Percentiles rank a stretch among this genome's conserved stretches.
Conservation (phyloP, 2,888 invertebrate species). For the Platycnemis pennipes region DNA sequence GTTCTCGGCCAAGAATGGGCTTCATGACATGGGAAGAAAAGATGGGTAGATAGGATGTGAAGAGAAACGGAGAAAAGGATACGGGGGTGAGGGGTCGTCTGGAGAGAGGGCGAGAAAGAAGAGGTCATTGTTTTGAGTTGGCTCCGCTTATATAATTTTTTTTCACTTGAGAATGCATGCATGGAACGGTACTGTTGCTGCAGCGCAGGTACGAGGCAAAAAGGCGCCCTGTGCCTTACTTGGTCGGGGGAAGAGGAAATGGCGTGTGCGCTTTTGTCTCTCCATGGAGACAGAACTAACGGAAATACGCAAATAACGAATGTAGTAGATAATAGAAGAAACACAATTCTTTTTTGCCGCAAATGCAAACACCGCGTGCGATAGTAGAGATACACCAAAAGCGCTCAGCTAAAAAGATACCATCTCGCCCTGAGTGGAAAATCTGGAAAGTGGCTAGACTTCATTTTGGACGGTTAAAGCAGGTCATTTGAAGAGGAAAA, state of each 20-base stretch:
- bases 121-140: constrained; percentile 29
- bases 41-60: neutral
- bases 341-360: neutral
- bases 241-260: neutral
- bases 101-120: neutral
- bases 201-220: constrained; percentile 11
- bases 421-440: neutral
- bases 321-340: neutral
- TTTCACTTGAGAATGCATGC: neutral
- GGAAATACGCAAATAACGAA: neutral
- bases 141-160: neutral
- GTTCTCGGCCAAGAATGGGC: constrained; percentile 31
- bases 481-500: neutral
- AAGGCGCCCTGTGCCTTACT: constrained; percentile 7
- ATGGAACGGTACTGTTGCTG: constrained; percentile 4
- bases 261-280: constrained; percentile 1
- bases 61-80: neutral
- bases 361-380: neutral
- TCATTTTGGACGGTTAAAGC: neutral
- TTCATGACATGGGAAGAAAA: constrained; percentile 12
- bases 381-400: neutral
- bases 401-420: neutral
- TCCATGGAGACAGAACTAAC: neutral
- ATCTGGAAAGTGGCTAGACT: neutral
- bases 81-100: neutral